Base-by-base conservation (phyloP, 2,888 invertebrate genomes). In the Aradus depressus region DNA sequence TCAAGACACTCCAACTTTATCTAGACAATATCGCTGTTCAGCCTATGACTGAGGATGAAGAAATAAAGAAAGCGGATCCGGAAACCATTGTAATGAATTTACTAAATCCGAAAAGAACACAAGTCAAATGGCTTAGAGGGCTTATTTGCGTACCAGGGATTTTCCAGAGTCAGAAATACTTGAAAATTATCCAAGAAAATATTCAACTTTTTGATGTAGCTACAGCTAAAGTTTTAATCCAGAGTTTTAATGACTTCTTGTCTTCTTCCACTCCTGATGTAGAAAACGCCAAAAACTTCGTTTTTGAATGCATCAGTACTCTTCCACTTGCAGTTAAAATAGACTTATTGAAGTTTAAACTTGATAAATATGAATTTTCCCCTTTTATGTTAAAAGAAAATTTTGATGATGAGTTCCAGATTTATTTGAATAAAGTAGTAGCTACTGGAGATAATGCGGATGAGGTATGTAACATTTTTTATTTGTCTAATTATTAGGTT, bases 341-440 rank as follows among this genome's bases (percentile, higher is more conserved):
- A 32, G 42, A 43, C 21, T 45, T 56, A 23, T 31, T 56, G 35
- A 43, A 47, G 5, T 32, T 34, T n/a, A 53, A 52, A 21, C 32
- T 48, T 25, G 38, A 38, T 31, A 32, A 18, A 10, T 35, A 51
- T 25, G 38, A 51, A n/a, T 34, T 39, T 32, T 44, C 28, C 26
- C 32, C 43, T 32, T 22, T 44, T 3, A 38, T 56, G 25, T 23
- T 31, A 19, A 37, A 39, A 4, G 39, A 43, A 10, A 26, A 49
- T 14, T 53, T 56, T 44, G 39, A 34, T 16, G 26, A 53, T 63
- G 64, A 60, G 63, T 64, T 47, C 63, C 59, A 37, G 63, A 62
- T 56, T 64, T 64, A 56, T 64, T 64, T 65, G 58, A 37, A 60
- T 56, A 45, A 48, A 44, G 38, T 51, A 19, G 47, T 51, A 14